Conservation (phyloP, 2,113 vertebrate species). For the Willisornis vidua region DNA sequence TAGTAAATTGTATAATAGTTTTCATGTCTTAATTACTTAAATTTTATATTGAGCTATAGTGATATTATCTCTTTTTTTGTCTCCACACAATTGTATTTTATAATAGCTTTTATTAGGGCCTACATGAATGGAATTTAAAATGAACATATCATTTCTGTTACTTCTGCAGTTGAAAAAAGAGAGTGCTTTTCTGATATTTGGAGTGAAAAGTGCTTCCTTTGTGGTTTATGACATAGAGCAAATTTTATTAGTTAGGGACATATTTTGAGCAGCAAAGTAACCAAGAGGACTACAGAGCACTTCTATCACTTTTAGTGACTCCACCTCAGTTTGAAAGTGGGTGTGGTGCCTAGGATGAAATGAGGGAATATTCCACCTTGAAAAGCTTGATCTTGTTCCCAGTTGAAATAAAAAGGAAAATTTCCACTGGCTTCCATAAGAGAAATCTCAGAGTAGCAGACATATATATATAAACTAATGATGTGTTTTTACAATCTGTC, state of each 20-base stretch:
- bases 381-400: not conserved
- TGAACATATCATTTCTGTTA: slow-evolving; percentile 74
- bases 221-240: slow-evolving; percentile 75
- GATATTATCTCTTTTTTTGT: slow-evolving; percentile 87
- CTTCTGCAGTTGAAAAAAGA: slow-evolving; percentile 67
- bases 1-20: slow-evolving; percentile 86
- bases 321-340: not conserved
- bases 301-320: slow-evolving; percentile 38
- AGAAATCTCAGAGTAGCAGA: not conserved
- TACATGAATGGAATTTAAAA: slow-evolving; percentile 84
- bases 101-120: slow-evolving; percentile 84
- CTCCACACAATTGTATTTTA: slow-evolving; percentile 85
- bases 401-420: not conserved
- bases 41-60: slow-evolving; percentile 85
- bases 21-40: slow-evolving; percentile 89
- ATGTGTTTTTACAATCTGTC: not conserved
- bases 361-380: not conserved
- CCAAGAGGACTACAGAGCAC: slow-evolving; percentile 30
- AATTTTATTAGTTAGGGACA: slow-evolving; percentile 69
- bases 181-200: slow-evolving; percentile 73
- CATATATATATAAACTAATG: not conserved
- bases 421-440: not conserved
- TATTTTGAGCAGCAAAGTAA: slow-evolving; percentile 64
- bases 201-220: slow-evolving; percentile 74
- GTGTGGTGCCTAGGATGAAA: not conserved